phyloP scores from a whole-genome alignment of 2,888 invertebrate species.

The Notocelia uddmanniana region DNA sequence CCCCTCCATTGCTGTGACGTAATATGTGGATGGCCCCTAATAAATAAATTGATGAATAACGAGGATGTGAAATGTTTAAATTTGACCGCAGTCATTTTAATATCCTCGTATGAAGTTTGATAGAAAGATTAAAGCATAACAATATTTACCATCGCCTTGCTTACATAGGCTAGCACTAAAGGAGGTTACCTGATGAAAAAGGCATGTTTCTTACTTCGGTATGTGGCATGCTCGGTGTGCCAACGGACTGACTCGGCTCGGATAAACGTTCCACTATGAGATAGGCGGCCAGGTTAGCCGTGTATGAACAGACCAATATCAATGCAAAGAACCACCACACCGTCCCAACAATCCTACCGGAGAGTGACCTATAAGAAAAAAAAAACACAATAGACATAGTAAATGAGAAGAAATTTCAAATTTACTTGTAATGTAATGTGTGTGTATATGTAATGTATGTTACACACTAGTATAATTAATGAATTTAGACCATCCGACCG shows the following conservation, averaged over 20 bases:
- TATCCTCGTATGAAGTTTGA: no score
- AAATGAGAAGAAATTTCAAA: not conserved
- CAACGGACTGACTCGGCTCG: slow-evolving; percentile 90
- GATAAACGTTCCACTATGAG: slow-evolving; percentile 98
- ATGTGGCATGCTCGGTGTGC: slow-evolving; percentile 96
- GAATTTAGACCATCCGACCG: no score
- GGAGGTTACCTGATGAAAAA: slow-evolving; percentile 71
- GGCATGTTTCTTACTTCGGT: slow-evolving; percentile 90
- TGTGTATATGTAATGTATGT: no score
- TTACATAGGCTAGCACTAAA: slow-evolving; percentile 31
- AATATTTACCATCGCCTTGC: slow-evolving; percentile 39
- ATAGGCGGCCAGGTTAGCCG: slow-evolving; percentile 99
- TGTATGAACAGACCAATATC: slow-evolving; percentile 98
- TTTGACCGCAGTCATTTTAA: no score
- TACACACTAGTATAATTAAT: no score
- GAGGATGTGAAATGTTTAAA: no score
- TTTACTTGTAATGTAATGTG: no score
- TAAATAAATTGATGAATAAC: no score
- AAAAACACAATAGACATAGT: slow-evolving; percentile 16
- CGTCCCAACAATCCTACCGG: slow-evolving; percentile 97
- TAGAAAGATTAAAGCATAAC: no score
- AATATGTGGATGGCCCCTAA: no score
- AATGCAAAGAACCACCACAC: slow-evolving; percentile 99
- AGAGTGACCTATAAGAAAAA: slow-evolving; percentile 88
- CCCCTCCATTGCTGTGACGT: no score